Base-by-base conservation (phyloP, 2,113 vertebrate genomes). In the Ochotona princeps region DNA sequence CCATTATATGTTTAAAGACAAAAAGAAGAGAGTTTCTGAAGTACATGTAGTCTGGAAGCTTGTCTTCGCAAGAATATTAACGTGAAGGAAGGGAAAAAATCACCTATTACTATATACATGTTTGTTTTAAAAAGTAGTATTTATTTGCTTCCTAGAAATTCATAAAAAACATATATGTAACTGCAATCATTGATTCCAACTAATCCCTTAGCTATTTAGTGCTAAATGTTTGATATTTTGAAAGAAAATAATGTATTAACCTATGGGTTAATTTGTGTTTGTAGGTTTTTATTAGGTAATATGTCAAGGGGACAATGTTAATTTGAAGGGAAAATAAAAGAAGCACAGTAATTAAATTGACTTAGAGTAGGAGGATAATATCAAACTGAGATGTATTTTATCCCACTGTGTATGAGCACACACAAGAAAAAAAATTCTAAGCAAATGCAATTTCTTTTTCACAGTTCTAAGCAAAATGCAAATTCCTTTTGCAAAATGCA, bases 241-340 rank as follows among this genome's bases (percentile, higher is more conserved):
- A 65, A 90, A 87, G 44, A 81, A 74, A 89, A 57, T 73, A 47
- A 32, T 61, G 9, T 74, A 15, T 70, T 80, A 70, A 92, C 23
- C n/a, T 44, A 7, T 69, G 44, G 28, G 6, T 70, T 76, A 28
- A 72, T 11, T 54, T 28, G 12, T 81, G 28, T 84, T 87, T 94
- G 10, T 76, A 74, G 28, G 51, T 90, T 92, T 94, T 91, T 8
- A 38, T 85, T 86, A 83, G 30, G 17, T 0, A 92, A 17, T 9
- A 51, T 17, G 69, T 83, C 66, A 87, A 87, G 28, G 28, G 86
- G 66, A 25, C 47, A 72, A 51, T 28, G 26, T 69, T 75, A 57
- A 93, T 70, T 72, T 80, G 49, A 91, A 91, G 83, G 51, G 67
- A 89, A 95, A 95, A 90, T 90, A 49, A 83, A 91, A 86, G 70